phyloP scores from a whole-genome alignment of 2,797 vertebrate genomes.

The Enteromius anoplus region DNA sequence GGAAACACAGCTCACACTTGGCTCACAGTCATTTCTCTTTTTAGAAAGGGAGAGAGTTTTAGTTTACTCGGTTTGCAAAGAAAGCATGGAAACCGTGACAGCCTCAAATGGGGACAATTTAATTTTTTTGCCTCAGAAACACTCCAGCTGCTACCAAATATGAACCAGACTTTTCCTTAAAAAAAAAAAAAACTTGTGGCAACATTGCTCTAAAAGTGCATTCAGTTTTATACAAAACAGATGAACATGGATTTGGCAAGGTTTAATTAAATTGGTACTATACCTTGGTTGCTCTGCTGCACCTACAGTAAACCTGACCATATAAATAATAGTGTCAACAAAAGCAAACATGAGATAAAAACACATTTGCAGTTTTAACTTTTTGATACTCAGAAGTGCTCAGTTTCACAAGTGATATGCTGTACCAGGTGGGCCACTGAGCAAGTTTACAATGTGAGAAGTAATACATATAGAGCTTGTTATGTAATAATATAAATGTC shows the following conservation, averaged over 20 bases:
- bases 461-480: background rate
- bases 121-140: background rate
- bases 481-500: background rate
- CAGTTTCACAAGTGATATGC: background rate
- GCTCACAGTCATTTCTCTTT: slow-evolving; percentile 20
- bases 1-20: background rate
- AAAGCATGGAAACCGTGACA: background rate
- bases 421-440: background rate
- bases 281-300: background rate
- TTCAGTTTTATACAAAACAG: background rate
- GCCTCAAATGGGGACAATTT: background rate
- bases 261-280: background rate
- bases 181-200: background rate
- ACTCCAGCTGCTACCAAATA: background rate
- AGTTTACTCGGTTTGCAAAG: background rate
- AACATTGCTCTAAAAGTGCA: background rate
- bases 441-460: background rate
- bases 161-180: background rate
- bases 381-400: background rate
- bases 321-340: background rate
- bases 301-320: background rate
- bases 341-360: background rate
- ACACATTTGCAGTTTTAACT: background rate
- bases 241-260: background rate
- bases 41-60: background rate